A percentile compares a stretch with the other conserved stretches of the same genome.
phyloP scores from a whole-genome alignment of 2,888 invertebrate genomes.

The Scaptomyza tumidula region DNA sequence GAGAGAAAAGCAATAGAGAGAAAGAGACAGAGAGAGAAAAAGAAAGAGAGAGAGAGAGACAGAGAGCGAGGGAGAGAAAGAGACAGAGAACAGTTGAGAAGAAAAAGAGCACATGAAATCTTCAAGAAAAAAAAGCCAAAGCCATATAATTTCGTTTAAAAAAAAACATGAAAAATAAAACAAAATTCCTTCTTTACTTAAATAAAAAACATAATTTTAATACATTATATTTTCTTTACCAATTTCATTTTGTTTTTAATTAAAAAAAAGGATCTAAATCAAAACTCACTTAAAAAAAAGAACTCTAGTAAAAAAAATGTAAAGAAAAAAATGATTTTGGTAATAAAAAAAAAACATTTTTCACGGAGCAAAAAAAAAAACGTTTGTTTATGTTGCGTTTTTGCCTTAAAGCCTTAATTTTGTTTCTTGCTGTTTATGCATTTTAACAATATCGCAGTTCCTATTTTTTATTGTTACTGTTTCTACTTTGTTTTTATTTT shows the following conservation, averaged over 20 bases:
- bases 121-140: conserved; percentile 79
- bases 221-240: conserved; percentile 15
- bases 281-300: conserved; percentile 29
- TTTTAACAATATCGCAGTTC: conserved; percentile 34
- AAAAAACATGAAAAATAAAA: conserved; percentile 6
- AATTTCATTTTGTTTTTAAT: conserved; percentile 7
- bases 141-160: conserved; percentile 69
- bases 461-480: conserved; percentile 14
- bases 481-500: conserved; percentile 8
- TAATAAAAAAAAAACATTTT: conserved; percentile 30
- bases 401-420: conserved; percentile 42
- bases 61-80: conserved; percentile 44
- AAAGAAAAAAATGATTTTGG: not conserved
- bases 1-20: conserved; percentile 29
- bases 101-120: conserved; percentile 70
- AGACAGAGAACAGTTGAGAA: conserved; percentile 68
- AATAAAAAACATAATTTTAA: conserved; percentile 12
- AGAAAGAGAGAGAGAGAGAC: conserved; percentile 31
- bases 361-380: conserved; percentile 31
- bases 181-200: not conserved
- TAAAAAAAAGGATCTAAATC: conserved; percentile 40
- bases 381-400: not conserved
- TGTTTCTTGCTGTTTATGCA: conserved; percentile 34
- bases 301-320: conserved; percentile 17
- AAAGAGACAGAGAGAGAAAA: conserved; percentile 32